Evolutionary conservation across 2,888 invertebrate species (phyloP), one percentile per base, ranked within the genome.

Genomic region (Hirtodrosophila cameraria): DNA sequence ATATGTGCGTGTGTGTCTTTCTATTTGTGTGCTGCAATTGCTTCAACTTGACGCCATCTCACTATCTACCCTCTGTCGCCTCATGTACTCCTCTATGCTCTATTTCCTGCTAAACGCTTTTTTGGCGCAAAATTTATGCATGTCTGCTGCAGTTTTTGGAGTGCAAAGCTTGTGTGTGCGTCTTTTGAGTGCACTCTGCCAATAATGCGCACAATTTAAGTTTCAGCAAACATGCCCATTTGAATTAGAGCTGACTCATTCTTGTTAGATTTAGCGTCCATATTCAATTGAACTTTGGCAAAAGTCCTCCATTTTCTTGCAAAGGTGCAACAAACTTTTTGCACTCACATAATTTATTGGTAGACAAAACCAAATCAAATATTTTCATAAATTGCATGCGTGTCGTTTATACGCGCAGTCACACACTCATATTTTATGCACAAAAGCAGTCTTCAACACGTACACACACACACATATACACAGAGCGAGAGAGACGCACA

Each of bases 131-230:
- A 81, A 77, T 80, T 85, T 72, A 82, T 78, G 85, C 82, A 82
- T 45, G 80, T 75, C 76, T 68, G 38, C 55, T 45, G 64, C 78
- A 53, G 68, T 60, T 52, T 50, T 50, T 28, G 33, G 33, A 55
- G 41, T 38, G 27, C 30, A 54, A 49, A 50, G 41, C 53, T 55
- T 50, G 27, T 43, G 50, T 54, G 60, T 45, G 49, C 45, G 64
- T 41, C 45, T 55, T 68, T 58, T 82, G 81, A 74, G 81, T 82
- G 86, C 84, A 81, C 83, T 86, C 58, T 77, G 86, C 78, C 81
- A 86, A 82, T 86, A 86, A 82, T 80, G 84, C 84, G 86, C 84
- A 80, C 82, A 82, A 83, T 82, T 82, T 82, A 80, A 82, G 81
- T 75, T 72, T 63, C 31, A 53, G 77, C 78, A 84, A 78, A 75